These are phyloP conservation scores for Smittia sp. DNA, from an alignment of 2,888 invertebrate species.

Conservation along the genomic window DNA sequence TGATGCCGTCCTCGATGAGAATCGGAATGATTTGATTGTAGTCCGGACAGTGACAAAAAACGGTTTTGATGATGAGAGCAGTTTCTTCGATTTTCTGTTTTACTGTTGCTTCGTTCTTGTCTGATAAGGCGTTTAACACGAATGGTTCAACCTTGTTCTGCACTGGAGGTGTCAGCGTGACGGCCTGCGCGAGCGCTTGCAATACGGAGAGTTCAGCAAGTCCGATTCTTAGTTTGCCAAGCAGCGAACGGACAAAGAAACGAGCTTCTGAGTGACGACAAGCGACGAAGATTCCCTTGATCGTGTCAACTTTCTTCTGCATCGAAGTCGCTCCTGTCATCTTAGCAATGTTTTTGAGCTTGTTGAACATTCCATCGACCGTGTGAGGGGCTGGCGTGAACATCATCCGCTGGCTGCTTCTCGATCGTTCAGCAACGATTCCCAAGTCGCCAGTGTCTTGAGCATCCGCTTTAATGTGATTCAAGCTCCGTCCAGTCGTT, in stretches of 20 bases:
- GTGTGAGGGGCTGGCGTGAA: conserved; percentile 77
- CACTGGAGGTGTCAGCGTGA: conserved; percentile 73
- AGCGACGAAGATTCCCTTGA: conserved; percentile 89
- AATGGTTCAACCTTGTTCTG: conserved; percentile 62
- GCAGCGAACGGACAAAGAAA: conserved; percentile 83
- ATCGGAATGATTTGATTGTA: conserved; percentile 81
- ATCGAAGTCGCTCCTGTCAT: conserved; percentile 77
- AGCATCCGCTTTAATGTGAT: conserved; percentile 70
- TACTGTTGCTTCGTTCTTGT: conserved; percentile 63
- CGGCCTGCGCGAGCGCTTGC: conserved; percentile 83
- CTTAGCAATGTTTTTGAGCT: conserved; percentile 80
- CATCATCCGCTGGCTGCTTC: conserved; percentile 83
- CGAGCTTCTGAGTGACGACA: conserved; percentile 84
- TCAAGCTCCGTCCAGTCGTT: conserved; percentile 79
- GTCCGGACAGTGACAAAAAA: conserved; percentile 96
- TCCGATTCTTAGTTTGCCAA: conserved; percentile 93
- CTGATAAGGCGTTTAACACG: conserved; percentile 63
- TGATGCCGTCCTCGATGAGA: conserved; percentile 72
- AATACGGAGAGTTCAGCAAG: conserved; percentile 95
- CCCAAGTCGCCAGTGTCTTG: conserved; percentile 80
- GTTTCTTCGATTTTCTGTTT: conserved; percentile 73
- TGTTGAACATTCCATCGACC: conserved; percentile 71
- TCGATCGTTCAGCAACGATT: conserved; percentile 80
- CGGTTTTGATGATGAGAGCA: conserved; percentile 79
- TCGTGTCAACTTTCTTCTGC: conserved; percentile 85